Evolutionary conservation across 2,888 invertebrate genomes (phyloP).

Genomic region (Coremacera marginata): DNA sequence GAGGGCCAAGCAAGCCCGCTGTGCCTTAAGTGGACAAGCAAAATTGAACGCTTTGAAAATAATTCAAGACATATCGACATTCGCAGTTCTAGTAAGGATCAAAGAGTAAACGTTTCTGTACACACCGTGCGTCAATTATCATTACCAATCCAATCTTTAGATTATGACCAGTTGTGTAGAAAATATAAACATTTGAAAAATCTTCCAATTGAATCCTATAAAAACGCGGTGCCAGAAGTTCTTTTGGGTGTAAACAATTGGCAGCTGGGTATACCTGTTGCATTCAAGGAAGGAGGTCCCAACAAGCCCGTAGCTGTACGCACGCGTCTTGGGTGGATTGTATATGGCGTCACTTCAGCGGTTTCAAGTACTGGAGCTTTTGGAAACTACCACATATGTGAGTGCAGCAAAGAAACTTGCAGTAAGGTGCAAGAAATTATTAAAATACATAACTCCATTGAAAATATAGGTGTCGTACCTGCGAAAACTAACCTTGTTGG

Average conservation of each 20-base stretch:
- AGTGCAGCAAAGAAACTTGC: neutral
- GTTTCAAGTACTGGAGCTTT: too few species aligned
- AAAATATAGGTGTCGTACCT: neutral
- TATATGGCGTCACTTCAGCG: too few species aligned
- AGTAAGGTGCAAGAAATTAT: neutral
- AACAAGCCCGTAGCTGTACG: too few species aligned
- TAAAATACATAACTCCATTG: neutral
- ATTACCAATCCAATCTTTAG: constrained; percentile 6
- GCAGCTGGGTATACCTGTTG: too few species aligned
- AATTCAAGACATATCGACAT: constrained; percentile 8
- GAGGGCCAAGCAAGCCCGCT: neutral
- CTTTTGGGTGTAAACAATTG: too few species aligned
- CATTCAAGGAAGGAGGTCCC: too few species aligned
- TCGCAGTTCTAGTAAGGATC: neutral
- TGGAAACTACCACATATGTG: too few species aligned
- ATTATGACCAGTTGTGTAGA: neutral
- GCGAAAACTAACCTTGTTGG: neutral
- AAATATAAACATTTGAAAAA: constrained; percentile 18
- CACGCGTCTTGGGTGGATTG: too few species aligned
- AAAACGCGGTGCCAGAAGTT: constrained; percentile 1
- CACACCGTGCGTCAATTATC: too few species aligned
- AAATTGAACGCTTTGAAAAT: constrained; percentile 7
- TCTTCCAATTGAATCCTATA: constrained; percentile 14
- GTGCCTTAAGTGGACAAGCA: constrained; percentile 3
- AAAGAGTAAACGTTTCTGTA: neutral